phyloP scores from a whole-genome alignment of 2,797 vertebrate species.

The Tragelaphus eurycerus region DNA sequence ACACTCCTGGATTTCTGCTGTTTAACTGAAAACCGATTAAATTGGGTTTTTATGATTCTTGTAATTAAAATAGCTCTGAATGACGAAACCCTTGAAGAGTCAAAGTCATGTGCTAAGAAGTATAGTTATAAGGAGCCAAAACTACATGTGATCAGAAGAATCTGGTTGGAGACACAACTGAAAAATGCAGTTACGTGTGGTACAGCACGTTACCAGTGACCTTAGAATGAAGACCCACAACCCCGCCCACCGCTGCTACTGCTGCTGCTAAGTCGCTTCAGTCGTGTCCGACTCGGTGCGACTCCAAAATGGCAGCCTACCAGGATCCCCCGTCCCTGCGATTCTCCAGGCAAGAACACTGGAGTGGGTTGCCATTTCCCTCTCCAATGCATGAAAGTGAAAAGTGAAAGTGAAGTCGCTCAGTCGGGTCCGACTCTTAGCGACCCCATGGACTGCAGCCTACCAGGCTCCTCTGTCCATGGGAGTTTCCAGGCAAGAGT shows the following conservation, averaged over 20 bases:
- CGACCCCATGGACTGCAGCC: too few species aligned
- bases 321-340: too few species aligned
- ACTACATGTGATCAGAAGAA: too few species aligned
- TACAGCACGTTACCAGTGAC: neutral
- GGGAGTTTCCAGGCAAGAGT: too few species aligned
- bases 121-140: neutral
- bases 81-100: neutral
- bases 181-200: neutral
- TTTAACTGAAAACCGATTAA: neutral
- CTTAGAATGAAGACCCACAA: neutral
- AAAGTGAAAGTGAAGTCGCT: too few species aligned
- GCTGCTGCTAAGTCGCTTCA: too few species aligned
- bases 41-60: neutral
- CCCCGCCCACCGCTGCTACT: neutral
- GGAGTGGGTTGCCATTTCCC: too few species aligned
- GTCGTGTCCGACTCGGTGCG: fast-evolving
- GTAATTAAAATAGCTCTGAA: neutral
- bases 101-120: neutral
- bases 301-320: too few species aligned
- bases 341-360: too few species aligned
- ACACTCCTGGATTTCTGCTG: neutral
- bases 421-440: too few species aligned
- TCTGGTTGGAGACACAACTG: neutral
- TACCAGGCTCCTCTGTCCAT: fast-evolving
- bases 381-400: too few species aligned